Evolutionary conservation across 2,888 invertebrate species (phyloP).

Genomic region (Chaetoderma sp.): DNA sequence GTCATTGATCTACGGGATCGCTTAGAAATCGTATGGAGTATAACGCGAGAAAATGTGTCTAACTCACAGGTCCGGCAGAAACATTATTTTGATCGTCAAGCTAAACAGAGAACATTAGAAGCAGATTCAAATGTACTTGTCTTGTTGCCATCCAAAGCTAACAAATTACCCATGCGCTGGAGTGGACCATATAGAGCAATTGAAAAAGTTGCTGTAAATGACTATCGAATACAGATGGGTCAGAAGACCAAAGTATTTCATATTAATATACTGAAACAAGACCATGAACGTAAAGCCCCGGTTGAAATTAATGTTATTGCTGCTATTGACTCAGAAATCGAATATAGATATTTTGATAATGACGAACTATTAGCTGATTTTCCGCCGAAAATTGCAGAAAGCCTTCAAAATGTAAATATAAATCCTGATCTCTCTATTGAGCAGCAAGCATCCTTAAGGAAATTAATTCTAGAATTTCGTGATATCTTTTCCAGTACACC

Average conservation of each 20-base stretch:
- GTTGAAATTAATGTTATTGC: too few relatives aligned
- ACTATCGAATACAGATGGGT: slow-evolving; percentile 29
- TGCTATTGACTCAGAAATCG: too few relatives aligned
- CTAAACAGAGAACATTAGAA: slow-evolving; percentile 22
- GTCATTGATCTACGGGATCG: slow-evolving; percentile 31
- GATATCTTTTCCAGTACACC: too few relatives aligned
- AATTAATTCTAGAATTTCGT: too few relatives aligned
- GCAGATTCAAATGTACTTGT: slow-evolving; percentile 36
- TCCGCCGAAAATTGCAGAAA: too few relatives aligned
- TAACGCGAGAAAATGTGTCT: slow-evolving; percentile 25
- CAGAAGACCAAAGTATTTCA: slow-evolving; percentile 22
- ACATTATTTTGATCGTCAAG: slow-evolving; percentile 31
- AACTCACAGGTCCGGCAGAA: slow-evolving; percentile 18
- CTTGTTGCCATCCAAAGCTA: slow-evolving; percentile 37
- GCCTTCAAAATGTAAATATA: too few relatives aligned
- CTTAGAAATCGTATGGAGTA: slow-evolving; percentile 28
- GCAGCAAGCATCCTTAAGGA: too few relatives aligned
- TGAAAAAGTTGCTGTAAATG: too few relatives aligned
- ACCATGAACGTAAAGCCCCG: background rate
- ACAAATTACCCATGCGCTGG: slow-evolving; percentile 40
- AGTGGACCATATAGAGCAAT: too few relatives aligned
- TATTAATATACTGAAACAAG: slow-evolving; percentile 29
- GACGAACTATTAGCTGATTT: too few relatives aligned
- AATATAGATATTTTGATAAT: too few relatives aligned
- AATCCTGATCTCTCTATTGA: too few relatives aligned